Evolutionary conservation across 2,888 invertebrate genomes (phyloP), one percentile per base, ranked within the genome.

Genomic region (Machimus atricapillus): DNA sequence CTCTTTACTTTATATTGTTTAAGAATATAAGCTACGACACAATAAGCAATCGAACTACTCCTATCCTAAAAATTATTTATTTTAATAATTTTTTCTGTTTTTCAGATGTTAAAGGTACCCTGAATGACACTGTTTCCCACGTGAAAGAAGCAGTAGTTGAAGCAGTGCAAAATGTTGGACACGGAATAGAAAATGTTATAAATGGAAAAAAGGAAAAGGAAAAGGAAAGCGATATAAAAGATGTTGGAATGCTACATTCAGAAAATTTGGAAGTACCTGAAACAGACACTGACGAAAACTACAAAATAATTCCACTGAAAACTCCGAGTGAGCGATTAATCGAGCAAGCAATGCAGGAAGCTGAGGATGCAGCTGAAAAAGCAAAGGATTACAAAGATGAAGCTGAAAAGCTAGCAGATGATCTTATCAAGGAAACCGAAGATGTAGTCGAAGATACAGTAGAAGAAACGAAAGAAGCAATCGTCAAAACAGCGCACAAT

Each of bases 61-160:
- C 23, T 12, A 8, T 58, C 0, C 9, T 19, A 46, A 23, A 56
- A 86, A 31, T 66, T 40, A 66, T 16, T n/a, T 19, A 16, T 83
- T 76, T 74, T 46, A 19, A n/a, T 34, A 6, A 34, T 7, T 34
- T 74, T 88, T 82, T 87, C n/a, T n/a, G n/a, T 14, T 76, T 89
- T 88, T 52, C 81, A 89, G 89, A 89, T 78, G 86, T 89, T 0
- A 89, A 89, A 81, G 89, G 88, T 58, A 88, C 87, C 7, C 66
- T 89, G 12, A 88, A 85, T 9, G 89, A 88, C 46, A 88, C 88
- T 0, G 88, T 87, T 19, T 86, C 52, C 6, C 88, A 89, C 74
- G 88, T 89, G 14, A 90, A 90, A 87, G 90, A 89, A 73, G 88
- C 88, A 14, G 87, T 90, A 19, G 89, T 89, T 14, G 89, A 87